Conservation (phyloP, 2,888 invertebrate species). For the Pollenia labialis region DNA sequence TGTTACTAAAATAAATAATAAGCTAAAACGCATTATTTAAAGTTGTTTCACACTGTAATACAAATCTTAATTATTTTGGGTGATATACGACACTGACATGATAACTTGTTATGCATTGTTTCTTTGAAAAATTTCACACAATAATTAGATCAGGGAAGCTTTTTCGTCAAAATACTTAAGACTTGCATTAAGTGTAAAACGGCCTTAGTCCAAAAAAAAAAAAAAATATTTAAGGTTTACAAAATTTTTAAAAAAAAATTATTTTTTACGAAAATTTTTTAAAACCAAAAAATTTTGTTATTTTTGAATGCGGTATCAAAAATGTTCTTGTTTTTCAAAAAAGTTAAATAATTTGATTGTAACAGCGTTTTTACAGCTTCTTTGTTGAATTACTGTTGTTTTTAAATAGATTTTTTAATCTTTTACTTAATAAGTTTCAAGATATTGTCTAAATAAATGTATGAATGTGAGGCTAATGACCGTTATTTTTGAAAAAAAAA, state of each 20-base stretch:
- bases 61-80: too few relatives aligned
- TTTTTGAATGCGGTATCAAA: not conserved
- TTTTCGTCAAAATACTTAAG: too few relatives aligned
- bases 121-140: too few relatives aligned
- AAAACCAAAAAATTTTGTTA: too few relatives aligned
- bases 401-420: constrained; percentile 36
- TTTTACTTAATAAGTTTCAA: constrained; percentile 19
- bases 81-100: too few relatives aligned
- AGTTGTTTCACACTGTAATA: too few relatives aligned
- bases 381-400: constrained; percentile 42
- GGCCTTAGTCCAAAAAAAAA: not conserved
- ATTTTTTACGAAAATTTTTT: too few relatives aligned
- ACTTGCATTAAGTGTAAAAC: too few relatives aligned
- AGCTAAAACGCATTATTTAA: not conserved
- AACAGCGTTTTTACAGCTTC: constrained; percentile 69
- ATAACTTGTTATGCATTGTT: too few relatives aligned
- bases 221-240: not conserved
- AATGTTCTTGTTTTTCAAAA: constrained; percentile 25
- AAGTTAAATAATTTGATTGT: constrained; percentile 51
- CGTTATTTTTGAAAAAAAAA: constrained; percentile 19
- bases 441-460: constrained; percentile 11
- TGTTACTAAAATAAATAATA: constrained; percentile 18
- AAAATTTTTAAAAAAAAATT: not conserved
- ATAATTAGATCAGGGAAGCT: too few relatives aligned
- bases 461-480: constrained; percentile 23